These are phyloP conservation scores for Uromys caudimaculatus DNA, from an alignment of 2,797 vertebrate genomes.

Conservation along the genomic window DNA sequence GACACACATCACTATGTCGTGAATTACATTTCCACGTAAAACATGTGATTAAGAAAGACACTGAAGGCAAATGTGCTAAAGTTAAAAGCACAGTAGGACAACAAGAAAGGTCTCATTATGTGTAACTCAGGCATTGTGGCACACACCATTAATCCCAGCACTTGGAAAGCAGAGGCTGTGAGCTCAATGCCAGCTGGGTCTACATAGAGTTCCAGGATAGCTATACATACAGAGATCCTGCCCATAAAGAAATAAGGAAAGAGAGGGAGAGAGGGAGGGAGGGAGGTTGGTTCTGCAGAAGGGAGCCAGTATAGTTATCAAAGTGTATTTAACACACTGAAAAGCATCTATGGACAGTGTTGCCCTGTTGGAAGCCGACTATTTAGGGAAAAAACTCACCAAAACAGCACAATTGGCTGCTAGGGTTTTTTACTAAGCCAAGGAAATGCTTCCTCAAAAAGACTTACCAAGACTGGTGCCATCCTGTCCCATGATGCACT, in stretches of 20 bases:
- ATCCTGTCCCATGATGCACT: slow-evolving; percentile 96
- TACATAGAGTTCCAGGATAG: neutral
- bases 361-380: neutral
- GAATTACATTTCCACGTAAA: slow-evolving; percentile 23
- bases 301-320: neutral
- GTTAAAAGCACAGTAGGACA: neutral
- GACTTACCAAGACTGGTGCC: slow-evolving; percentile 93
- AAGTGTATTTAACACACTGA: neutral
- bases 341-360: neutral
- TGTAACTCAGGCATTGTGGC: neutral
- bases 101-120: neutral
- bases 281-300: neutral
- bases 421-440: neutral
- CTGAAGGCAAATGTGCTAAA: neutral
- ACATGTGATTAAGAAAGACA: neutral
- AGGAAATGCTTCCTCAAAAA: slow-evolving; percentile 31
- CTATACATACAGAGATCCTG: neutral
- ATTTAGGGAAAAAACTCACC: neutral
- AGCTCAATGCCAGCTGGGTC: neutral
- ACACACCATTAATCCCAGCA: neutral
- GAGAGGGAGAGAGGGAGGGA: too few species aligned
- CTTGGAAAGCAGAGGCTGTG: neutral
- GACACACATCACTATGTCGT: neutral
- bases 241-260: neutral
- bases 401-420: neutral